Percentiles rank a stretch among this genome's conserved stretches.
Conservation (phyloP, 2,113 vertebrate species). For the Herpetotheres cachinnans region DNA sequence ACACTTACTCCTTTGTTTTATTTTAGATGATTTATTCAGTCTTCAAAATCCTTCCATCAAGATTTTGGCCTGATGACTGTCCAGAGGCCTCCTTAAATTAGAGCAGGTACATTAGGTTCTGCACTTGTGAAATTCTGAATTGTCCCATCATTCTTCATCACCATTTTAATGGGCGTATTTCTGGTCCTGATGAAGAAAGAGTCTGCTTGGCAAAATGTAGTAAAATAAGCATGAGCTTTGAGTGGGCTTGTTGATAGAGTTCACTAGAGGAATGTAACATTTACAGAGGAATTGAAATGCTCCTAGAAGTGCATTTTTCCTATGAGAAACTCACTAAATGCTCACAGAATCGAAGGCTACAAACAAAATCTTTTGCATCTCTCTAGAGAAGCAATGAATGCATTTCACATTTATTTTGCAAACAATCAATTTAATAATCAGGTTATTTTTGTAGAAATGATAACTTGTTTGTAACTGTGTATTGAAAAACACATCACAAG, state of each 20-base stretch:
- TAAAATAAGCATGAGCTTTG: slow-evolving; percentile 23
- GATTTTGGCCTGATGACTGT: slow-evolving; percentile 17
- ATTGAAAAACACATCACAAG: not conserved
- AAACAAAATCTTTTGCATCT: not conserved
- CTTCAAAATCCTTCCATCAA: slow-evolving; percentile 30
- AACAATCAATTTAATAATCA: not conserved
- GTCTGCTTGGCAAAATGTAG: not conserved
- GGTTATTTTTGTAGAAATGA: not conserved
- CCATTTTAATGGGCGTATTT: slow-evolving; percentile 4
- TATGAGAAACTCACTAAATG: not conserved
- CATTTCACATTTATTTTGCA: slow-evolving; percentile 5
- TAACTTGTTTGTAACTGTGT: not conserved
- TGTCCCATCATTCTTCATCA: slow-evolving; percentile 34
- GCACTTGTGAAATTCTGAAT: slow-evolving; percentile 17
- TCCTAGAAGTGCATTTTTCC: not conserved
- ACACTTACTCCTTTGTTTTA: slow-evolving; percentile 25
- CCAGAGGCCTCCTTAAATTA: slow-evolving; percentile 32
- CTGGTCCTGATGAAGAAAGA: slow-evolving; percentile 32
- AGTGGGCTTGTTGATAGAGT: slow-evolving; percentile 14
- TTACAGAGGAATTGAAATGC: not conserved
- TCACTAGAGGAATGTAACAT: not conserved
- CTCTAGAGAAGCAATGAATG: slow-evolving; percentile 3
- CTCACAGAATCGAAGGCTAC: not conserved
- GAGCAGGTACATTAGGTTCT: slow-evolving; percentile 17
- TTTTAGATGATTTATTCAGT: slow-evolving; percentile 36